Evolutionary conservation across 2,797 vertebrate genomes (phyloP), one percentile per base, ranked within the genome.

Genomic region (Phyllotis vaccarum): DNA sequence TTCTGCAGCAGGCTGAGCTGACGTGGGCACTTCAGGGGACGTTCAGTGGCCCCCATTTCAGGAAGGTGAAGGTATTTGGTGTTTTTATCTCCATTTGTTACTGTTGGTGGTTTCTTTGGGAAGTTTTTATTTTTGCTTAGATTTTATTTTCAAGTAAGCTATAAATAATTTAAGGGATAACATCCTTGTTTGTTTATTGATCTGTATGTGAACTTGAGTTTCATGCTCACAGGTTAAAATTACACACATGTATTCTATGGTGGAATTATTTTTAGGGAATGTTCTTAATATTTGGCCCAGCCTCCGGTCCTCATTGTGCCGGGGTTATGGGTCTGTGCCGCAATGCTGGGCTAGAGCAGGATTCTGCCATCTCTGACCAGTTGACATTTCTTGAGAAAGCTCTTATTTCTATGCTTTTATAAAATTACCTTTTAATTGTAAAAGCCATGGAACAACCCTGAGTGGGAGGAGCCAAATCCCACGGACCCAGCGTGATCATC

Each of bases 71-170:
- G 60, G 46, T 6, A 5, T 24, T 74, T 88, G 62, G 6, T 75
- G 72, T 79, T 82, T 58, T 92, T 91, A 70, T 31, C 60, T 88
- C 37, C n/a, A n/a, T n/a, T n/a, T n/a, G n/a, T 76, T 68, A n/a
- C 64, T 29, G 22, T 1, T 72, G 16, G 85, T 81, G 49, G 5
- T 56, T 92, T 43, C 24, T 89, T 92, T 70, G 64, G 90, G 87
- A 82, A 76, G 78, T 54, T 70, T 64, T 58, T 62, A 37, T 19
- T 68, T 94, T 96, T 88, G 66, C 56, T 60, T 90, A 64, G 31
- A 14, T 74, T 93, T 90, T 75, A 17, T 87, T 93, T 85, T 74
- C 37, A 76, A 34, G 49, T 24, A 80, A 49, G 54, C 19, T 37
- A 3, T 80, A 40, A 75, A 46, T 21, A n/a, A n/a, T 2, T 1